Evolutionary conservation across 2,113 vertebrate genomes (phyloP).

Genomic region (Strigops habroptila): DNA sequence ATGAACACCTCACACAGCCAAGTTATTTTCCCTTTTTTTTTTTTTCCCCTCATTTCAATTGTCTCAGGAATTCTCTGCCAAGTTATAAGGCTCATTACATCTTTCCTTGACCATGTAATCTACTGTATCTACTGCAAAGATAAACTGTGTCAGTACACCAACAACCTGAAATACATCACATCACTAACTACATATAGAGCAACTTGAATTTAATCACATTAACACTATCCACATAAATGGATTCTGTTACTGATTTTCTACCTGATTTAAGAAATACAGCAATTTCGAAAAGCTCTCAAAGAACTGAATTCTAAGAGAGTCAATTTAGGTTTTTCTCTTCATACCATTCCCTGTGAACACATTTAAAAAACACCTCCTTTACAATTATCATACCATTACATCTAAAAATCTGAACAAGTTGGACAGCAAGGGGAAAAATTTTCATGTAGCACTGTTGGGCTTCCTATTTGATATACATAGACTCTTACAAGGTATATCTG

Average conservation of each 20-base stretch:
- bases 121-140: background rate
- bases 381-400: background rate
- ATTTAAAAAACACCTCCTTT: background rate
- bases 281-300: background rate
- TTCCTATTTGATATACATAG: background rate
- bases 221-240: background rate
- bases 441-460: background rate
- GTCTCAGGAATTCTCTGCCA: background rate
- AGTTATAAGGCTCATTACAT: background rate
- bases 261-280: background rate
- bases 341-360: rapidly evolving
- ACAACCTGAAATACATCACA: background rate
- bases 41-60: background rate
- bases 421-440: background rate
- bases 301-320: background rate
- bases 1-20: background rate
- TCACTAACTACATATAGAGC: background rate
- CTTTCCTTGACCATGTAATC: background rate
- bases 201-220: background rate
- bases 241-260: background rate
- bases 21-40: background rate
- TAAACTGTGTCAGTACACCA: background rate
- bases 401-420: background rate
- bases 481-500: background rate
- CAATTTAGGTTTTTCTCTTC: background rate